Base-by-base conservation (phyloP, 2,888 invertebrate genomes). In the Nomada ruficornis region DNA sequence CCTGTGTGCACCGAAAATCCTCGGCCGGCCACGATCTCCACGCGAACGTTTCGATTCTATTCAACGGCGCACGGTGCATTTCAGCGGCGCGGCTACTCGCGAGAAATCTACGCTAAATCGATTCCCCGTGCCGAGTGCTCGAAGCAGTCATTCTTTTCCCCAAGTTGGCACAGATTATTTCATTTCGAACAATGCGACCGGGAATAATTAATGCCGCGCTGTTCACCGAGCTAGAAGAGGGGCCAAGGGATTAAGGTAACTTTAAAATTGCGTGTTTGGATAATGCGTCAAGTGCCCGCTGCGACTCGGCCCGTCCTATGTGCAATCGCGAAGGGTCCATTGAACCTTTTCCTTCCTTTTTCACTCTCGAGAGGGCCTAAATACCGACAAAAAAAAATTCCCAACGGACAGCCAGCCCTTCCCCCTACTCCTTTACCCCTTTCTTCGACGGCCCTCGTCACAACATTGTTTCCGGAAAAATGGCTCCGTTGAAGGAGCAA, bases 401-500 rank as follows among this genome's bases (percentile, higher is more conserved):
- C 82, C 78, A 86, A 83, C 84, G 78, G 76, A 83, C 77, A 74
- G 73, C 78, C 78, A 68, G 64, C 72, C 62, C 63, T 60, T 44
- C 54, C 54, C 64, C 44, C 52, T 36, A 57, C 44, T 59, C 78
- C 68, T 72, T 72, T 63, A 71, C 86, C 82, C 85, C 77, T 83
- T 85, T 84, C 80, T 78, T 91, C 90, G 90, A 92, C 91, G 90
- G 90, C 87, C 86, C 92, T 92, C 90, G 92, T 91, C 90, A 90
- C 89, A 92, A 92, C 91, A 92, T 92, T 92, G 92, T 92, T 92
- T 92, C 91, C 91, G 91, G 90, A 91, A 92, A 92, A 92, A 90
- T 90, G 90, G 89, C 89, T 89, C 77, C 83, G 82, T 68, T 72
- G 75, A 81, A 70, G 64, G 71, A 78, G 70, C 68, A 82, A 82